These are phyloP conservation scores for Andrena haemorrhoa DNA, from an alignment of 2,888 invertebrate genomes.

Conservation along the genomic window DNA sequence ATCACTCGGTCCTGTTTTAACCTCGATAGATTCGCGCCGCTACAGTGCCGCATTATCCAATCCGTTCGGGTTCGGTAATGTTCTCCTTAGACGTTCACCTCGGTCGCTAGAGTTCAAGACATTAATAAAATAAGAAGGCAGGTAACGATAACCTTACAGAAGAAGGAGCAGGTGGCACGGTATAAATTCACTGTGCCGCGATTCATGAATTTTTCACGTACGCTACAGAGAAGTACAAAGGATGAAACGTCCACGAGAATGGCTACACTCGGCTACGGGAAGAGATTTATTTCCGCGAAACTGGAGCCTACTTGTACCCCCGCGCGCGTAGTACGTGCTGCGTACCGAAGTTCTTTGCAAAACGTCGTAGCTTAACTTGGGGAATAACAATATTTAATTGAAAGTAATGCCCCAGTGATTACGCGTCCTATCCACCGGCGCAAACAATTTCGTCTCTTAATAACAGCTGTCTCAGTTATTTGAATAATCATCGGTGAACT, in stretches of 20 bases:
- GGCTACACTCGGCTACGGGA: neutral
- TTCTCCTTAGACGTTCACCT: neutral
- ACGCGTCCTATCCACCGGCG: neutral
- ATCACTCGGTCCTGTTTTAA: neutral
- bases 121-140: neutral
- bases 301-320: neutral
- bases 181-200: neutral
- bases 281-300: neutral
- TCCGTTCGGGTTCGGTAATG: neutral
- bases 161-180: neutral
- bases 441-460: neutral
- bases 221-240: neutral
- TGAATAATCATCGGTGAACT: neutral
- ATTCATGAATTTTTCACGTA: constrained; percentile 1
- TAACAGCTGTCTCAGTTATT: neutral
- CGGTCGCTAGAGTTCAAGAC: neutral
- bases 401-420: neutral
- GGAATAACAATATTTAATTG: neutral
- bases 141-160: neutral
- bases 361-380: neutral
- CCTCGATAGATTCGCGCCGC: neutral
- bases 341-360: neutral
- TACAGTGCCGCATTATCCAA: neutral
- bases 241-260: neutral
- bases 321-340: neutral